These are phyloP conservation scores for Vesta saturnalis DNA, from an alignment of 2,888 invertebrate genomes.

Conservation along the genomic window DNA sequence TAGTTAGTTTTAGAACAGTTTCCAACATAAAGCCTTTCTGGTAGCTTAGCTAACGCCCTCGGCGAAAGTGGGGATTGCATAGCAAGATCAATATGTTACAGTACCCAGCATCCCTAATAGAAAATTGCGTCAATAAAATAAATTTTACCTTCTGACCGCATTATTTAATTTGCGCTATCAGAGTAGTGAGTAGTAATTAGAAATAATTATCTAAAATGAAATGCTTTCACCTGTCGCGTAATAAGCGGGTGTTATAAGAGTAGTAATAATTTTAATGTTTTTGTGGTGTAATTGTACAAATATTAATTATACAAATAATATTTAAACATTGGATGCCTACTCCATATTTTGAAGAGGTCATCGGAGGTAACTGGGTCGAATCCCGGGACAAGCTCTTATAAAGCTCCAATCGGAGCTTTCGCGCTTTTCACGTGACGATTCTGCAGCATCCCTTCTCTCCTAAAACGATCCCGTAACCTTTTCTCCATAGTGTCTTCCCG, in stretches of 20 bases:
- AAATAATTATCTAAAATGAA: too few species aligned
- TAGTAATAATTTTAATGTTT: too few species aligned
- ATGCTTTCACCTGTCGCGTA: too few species aligned
- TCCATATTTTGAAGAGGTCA: constrained; percentile 57
- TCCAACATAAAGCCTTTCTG: constrained; percentile 28
- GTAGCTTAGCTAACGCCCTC: constrained; percentile 40
- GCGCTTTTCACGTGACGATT: constrained; percentile 56
- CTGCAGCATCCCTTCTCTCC: constrained; percentile 61
- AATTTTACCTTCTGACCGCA: background rate
- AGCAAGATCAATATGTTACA: constrained; percentile 35
- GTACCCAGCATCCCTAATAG: constrained; percentile 36
- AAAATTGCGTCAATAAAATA: constrained; percentile 15
- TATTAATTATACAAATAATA: constrained; percentile 14
- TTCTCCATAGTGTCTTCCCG: constrained; percentile 45
- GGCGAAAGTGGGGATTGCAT: constrained; percentile 29
- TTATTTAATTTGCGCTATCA: too few species aligned
- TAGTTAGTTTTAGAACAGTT: constrained; percentile 26
- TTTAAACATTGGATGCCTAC: constrained; percentile 32
- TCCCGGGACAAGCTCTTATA: constrained; percentile 58
- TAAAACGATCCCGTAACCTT: constrained; percentile 44
- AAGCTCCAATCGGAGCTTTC: constrained; percentile 55
- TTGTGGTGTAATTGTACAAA: constrained; percentile 10
- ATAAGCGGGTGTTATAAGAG: too few species aligned
- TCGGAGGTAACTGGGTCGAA: constrained; percentile 62
- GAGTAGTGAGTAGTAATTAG: too few species aligned